These are phyloP conservation scores for Phoxinus phoxinus DNA, from an alignment of 2,113 vertebrate genomes.

Conservation along the genomic window DNA sequence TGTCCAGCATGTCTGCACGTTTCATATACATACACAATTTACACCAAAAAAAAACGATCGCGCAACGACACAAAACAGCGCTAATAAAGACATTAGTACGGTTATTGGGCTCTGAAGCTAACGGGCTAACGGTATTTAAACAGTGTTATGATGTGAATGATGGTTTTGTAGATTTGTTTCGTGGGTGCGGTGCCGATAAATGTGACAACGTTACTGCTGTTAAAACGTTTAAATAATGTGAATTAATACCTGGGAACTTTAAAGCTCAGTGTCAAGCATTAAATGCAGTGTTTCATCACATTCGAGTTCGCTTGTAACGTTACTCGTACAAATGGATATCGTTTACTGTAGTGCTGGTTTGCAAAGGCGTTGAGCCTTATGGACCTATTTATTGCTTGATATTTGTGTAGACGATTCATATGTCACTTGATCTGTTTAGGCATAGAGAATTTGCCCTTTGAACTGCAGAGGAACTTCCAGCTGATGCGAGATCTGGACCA, in stretches of 20 bases:
- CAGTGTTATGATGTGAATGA: neutral
- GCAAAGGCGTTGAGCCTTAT: neutral
- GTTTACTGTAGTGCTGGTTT: neutral
- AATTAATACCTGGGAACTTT: neutral
- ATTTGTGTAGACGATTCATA: neutral
- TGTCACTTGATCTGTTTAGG: slow-evolving; percentile 67
- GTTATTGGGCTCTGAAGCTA: neutral
- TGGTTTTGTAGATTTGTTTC: neutral
- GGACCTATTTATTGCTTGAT: neutral
- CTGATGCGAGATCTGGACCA: slow-evolving; percentile 89
- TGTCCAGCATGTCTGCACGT: neutral
- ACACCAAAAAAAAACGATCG: neutral
- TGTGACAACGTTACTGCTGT: neutral
- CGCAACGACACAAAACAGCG: neutral
- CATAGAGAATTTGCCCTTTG: slow-evolving; percentile 89
- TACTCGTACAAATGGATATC: neutral
- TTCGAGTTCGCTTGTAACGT: neutral
- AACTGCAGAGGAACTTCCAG: slow-evolving; percentile 89
- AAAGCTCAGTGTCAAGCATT: neutral
- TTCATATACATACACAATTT: neutral
- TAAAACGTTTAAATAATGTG: neutral
- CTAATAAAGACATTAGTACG: neutral
- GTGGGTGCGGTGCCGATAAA: neutral
- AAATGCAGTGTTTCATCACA: neutral
- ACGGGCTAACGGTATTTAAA: neutral